Base-by-base conservation (phyloP, 2,113 vertebrate genomes). In the Lipophrys pholis region DNA sequence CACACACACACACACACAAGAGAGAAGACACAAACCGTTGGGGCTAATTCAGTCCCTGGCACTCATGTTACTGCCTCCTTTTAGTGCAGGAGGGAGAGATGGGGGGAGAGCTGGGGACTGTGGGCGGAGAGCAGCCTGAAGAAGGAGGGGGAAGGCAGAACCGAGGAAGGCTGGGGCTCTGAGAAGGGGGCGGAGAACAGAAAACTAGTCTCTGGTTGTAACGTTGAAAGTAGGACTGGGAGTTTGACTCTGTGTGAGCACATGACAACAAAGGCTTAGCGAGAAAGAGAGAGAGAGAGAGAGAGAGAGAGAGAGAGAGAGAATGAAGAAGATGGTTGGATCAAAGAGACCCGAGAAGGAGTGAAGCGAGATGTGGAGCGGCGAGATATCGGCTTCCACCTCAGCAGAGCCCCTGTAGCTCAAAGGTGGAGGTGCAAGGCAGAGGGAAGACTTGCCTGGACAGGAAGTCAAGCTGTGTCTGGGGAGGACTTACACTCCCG, bases 31-130 rank as follows among this genome's bases (percentile, higher is more conserved):
- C 55, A 83, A 56, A 81, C 80, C 73, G 80, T 65, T n/a, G 21
- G 70, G 63, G 77, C 86, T 90, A 91, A 93, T 88, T 92, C 81
- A 82, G 92, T 81, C 67, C 76, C 17, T 60, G 52, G 45, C 67
- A 87, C 87, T 92, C 90, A 61, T 84, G 80, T 94, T 93, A 94
- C 90, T 70, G 78, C 55, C 74, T 82, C 45, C 45, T 76, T 78
- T 85, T 73, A 67, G 73, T 70, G 69, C 45, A 56, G 66, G 62
- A 69, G 77, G 68, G 72, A 12, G 43, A 45, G 14, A 30, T 4
- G 16, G 78, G 78, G 76, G 78, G 77, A 76, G 55, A 36, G 73
- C 58, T 42, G 53, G 67, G 61, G 75, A 42, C 3, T 65, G 76
- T 80, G 73, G 85, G 89, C 21, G 63, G 79, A 66, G 78, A 78